Percentiles rank a stretch among this genome's conserved stretches.
Conservation (phyloP, 2,888 invertebrate species). For the Sinhomidia bicolor region DNA sequence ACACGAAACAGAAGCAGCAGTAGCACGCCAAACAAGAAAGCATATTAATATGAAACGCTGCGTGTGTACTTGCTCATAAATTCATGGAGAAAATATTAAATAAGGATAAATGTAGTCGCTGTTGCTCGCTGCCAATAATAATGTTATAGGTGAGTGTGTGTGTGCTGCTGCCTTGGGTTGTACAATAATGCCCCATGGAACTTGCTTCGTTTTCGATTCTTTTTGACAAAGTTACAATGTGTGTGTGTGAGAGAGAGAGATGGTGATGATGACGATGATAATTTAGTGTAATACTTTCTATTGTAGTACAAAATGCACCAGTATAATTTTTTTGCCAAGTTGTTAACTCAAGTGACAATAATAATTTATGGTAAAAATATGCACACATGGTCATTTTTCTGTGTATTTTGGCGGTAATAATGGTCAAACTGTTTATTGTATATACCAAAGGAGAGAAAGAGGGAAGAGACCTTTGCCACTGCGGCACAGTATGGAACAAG, state of each 20-base stretch:
- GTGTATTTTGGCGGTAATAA: not conserved
- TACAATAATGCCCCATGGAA: constrained; percentile 1
- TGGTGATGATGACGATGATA: not conserved
- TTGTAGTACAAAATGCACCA: not conserved
- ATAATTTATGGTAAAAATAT: not conserved
- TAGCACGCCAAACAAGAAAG: not conserved
- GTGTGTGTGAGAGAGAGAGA: not conserved
- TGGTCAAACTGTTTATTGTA: not conserved
- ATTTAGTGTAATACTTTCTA: not conserved
- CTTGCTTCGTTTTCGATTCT: not conserved
- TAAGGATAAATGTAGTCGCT: not conserved
- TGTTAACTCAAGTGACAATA: not conserved
- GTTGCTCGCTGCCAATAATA: not conserved
- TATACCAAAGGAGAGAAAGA: too few species aligned
- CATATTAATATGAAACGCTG: not conserved
- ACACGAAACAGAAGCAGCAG: not conserved
- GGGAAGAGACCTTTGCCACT: not conserved
- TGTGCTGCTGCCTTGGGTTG: not conserved
- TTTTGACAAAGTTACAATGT: not conserved
- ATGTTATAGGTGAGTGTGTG: not conserved
- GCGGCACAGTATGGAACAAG: not conserved
- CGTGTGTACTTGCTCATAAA: not conserved
- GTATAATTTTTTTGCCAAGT: not conserved
- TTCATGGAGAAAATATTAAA: not conserved
- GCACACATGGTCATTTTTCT: not conserved